Conservation (phyloP, 2,113 vertebrate genomes). For the Odocoileus virginianus region DNA sequence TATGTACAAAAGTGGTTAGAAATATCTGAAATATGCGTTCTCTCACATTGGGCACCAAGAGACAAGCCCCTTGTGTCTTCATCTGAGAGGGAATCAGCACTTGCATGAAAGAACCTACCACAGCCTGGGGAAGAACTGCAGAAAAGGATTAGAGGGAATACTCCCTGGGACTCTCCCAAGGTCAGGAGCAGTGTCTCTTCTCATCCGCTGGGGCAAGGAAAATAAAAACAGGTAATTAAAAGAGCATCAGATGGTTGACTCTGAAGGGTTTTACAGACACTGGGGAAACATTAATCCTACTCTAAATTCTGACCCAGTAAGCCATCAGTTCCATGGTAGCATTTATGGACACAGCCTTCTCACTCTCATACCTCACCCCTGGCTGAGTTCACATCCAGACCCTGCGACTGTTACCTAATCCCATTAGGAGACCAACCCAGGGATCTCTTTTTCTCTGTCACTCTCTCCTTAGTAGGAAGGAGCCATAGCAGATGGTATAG, state of each 20-base stretch:
- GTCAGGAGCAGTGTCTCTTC: fast-evolving
- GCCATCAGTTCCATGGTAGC: too few relatives aligned
- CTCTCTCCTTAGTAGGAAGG: not conserved
- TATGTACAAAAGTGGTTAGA: not conserved
- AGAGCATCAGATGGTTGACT: not conserved
- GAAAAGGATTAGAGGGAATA: fast-evolving
- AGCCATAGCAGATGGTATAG: not conserved
- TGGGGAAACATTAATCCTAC: not conserved
- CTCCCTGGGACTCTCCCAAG: not conserved
- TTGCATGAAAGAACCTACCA: not conserved
- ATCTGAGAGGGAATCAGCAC: not conserved
- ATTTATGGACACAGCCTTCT: not conserved
- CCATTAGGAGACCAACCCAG: too few relatives aligned
- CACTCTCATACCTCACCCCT: too few relatives aligned
- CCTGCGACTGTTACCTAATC: not conserved
- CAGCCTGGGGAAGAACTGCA: too few relatives aligned
- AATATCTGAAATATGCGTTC: not conserved
- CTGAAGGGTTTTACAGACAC: not conserved
- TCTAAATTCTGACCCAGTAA: not conserved
- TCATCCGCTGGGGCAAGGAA: not conserved
- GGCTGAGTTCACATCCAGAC: not conserved
- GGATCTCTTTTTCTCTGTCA: not conserved
- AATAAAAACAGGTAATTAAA: not conserved
- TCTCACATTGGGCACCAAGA: not conserved
- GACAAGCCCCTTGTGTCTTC: not conserved